Evolutionary conservation across 2,797 vertebrate genomes (phyloP).

Genomic region (Tapera naevia): DNA sequence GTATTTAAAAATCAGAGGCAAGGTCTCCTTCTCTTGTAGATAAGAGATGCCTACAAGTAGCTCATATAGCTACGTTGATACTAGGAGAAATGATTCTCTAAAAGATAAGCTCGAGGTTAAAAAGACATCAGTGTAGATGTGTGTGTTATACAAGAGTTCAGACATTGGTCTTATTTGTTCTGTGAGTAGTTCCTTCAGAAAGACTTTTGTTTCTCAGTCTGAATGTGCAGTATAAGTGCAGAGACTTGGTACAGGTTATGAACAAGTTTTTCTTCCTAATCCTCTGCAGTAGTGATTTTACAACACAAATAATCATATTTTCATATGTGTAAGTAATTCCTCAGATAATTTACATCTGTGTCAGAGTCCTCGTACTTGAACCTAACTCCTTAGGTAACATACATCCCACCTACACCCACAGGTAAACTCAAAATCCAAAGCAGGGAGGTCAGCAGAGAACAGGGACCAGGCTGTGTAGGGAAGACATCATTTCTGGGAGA

Average conservation of each 20-base stretch:
- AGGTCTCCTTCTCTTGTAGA: not conserved
- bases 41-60: not conserved
- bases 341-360: not conserved
- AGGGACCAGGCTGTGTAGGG: not conserved
- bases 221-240: not conserved
- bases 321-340: not conserved
- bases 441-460: not conserved
- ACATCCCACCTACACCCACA: not conserved
- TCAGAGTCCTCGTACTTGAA: not conserved
- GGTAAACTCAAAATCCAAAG: not conserved
- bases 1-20: not conserved
- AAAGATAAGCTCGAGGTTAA: slow-evolving; percentile 24
- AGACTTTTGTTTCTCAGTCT: not conserved
- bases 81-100: slow-evolving; percentile 1
- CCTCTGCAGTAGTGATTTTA: not conserved
- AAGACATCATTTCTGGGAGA: not conserved
- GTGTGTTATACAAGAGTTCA: not conserved
- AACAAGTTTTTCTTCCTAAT: not conserved
- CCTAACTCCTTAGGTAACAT: not conserved
- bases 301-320: not conserved
- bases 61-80: not conserved
- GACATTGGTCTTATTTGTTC: not conserved
- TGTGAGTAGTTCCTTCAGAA: not conserved
- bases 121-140: not conserved
- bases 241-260: not conserved